Evolutionary conservation across 2,113 vertebrate species (phyloP), one percentile per base, ranked within the genome.

Genomic region (Corynorhinus townsendii): DNA sequence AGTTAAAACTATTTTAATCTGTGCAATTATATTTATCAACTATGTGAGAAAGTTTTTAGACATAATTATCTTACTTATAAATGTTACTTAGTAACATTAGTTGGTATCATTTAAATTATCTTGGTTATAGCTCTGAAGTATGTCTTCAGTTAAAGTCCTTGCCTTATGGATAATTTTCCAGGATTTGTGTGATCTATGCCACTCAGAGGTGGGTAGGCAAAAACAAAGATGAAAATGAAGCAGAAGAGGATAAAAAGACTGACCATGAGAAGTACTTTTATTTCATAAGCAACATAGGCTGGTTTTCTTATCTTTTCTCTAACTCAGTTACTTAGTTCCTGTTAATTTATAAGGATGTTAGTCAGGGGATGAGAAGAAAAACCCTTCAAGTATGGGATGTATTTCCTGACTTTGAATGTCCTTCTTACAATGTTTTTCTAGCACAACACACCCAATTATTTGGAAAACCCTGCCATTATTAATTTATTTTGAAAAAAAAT

Each of bases 401-500:
- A 72, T 64, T 87, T 87, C 20, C 56, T 69, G 20, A 15, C 15
- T 80, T 43, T 43, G 20, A 80, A 17, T 71, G 54, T 38, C 28
- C 11, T 92, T 71, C 68, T 56, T 82, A 17, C 10, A 54, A 15
- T 22, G 4, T 54, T 59, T 28, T 83, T 49, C 17, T 80, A 72
- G 4, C 1, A 90, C 15, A 16, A 71, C 35, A 71, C 16, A 88
- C 8, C 11, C 24, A 64, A 16, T 86, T 94, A 75, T 75, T 83
- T 59, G 3, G 7, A 11, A 40, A n/a, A 77, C 2, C 16, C 11
- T 69, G 17, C 9, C 24, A 76, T 40, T 64, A 76, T 45, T 76
- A 2, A 72, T 85, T 76, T 82, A 73, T 62, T 93, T 95, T 90
- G 30, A 88, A 93, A 88, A 95, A 52, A 43, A 15, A 20, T 10